Evolutionary conservation across 1,140 invertebrate species (phyloP).

Genomic region (Diorhabda sublineata): DNA sequence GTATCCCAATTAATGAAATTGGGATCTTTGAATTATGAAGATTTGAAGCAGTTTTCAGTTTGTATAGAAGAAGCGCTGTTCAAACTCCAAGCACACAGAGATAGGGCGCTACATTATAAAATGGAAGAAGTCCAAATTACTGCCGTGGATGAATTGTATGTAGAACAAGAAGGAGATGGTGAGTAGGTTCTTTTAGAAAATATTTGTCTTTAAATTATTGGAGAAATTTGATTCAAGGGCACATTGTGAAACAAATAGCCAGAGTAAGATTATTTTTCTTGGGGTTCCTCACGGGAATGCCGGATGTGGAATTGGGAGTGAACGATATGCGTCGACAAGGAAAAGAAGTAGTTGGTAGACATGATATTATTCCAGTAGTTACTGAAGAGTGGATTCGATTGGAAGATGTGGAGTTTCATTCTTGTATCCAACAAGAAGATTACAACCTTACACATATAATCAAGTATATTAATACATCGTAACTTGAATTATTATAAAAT

Average conservation of each 20-base stretch:
- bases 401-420: slow-evolving; percentile 92
- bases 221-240: slow-evolving; percentile 50
- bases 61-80: slow-evolving; percentile 89
- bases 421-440: slow-evolving; percentile 86
- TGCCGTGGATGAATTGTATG: slow-evolving; percentile 93
- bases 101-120: slow-evolving; percentile 89
- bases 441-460: slow-evolving; percentile 89
- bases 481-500: background rate
- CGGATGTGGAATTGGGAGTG: slow-evolving; percentile 92
- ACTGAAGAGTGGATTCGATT: slow-evolving; percentile 99
- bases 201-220: background rate
- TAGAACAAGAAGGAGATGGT: slow-evolving; percentile 80
- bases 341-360: slow-evolving; percentile 96
- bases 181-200: background rate
- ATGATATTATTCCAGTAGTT: slow-evolving; percentile 98
- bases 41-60: slow-evolving; percentile 86
- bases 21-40: slow-evolving; percentile 83
- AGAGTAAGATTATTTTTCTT: slow-evolving; percentile 93
- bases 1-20: slow-evolving; percentile 96
- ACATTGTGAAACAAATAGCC: slow-evolving; percentile 88
- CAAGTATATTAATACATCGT: slow-evolving; percentile 56
- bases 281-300: slow-evolving; percentile 89
- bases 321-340: slow-evolving; percentile 96
- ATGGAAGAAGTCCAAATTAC: slow-evolving; percentile 97
- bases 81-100: slow-evolving; percentile 74